Evolutionary conservation across 2,888 invertebrate genomes (phyloP), one percentile per base, ranked within the genome.

Genomic region (Microplitis deprimator): DNA sequence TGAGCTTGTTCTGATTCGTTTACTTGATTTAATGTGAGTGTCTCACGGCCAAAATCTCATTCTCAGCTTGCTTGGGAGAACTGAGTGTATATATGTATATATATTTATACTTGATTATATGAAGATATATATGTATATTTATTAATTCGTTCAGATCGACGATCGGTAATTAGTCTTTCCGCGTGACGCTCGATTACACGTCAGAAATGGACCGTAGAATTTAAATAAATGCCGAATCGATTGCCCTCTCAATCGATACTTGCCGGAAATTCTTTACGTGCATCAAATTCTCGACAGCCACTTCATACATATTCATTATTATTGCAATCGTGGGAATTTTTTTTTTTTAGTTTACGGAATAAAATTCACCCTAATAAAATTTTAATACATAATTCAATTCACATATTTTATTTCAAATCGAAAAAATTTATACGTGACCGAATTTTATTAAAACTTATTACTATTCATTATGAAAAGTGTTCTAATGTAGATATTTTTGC

Each of bases 231-330:
- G 65, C 8, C 13, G 20, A 20, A 65, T 65, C 29, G 13, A 65
- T 65, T 65, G 65, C 10, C 50, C 50, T 50, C 50, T 50, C 65
- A 65, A 65, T 65, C 65, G 29, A 65, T 65, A 65, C 65, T 65
- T 65, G 20, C 65, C 38, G 65, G 29, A 38, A 38, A 65, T 65
- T 65, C 20, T 65, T 20, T 20, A 20, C 20, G 65, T 20, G 20
- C 38, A 29, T 65, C 13, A 29, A 65, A 65, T 65, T 65, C 65
- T 29, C 65, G 50, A 29, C 38, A 29, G 10, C 17, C 65, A 29
- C 29, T 29, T 29, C 20, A 29, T 29, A 29, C 13, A 29, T 65
- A 65, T 65, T 65, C 29, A 29, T 65, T 65, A 13, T 50, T 13
- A 50, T 13, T 50, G 50, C 50, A 50, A 50, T 50, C 50, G 50